phyloP scores from a whole-genome alignment of 2,113 vertebrate genomes.

The Coptodon rendalli region DNA sequence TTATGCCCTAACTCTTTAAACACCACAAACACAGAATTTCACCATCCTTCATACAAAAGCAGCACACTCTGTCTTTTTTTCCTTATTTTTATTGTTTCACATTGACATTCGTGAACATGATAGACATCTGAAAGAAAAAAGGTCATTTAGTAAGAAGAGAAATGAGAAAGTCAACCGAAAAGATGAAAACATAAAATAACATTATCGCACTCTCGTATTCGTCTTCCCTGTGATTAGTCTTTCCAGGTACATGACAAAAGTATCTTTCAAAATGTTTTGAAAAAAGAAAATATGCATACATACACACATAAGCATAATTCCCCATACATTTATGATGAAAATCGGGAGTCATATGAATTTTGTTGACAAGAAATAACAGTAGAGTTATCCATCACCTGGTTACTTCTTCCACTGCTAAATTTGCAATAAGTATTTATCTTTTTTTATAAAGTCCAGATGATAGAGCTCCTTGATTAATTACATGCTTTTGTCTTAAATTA shows the following conservation, averaged over 20 bases:
- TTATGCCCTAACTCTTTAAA: not conserved
- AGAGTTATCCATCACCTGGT: not conserved
- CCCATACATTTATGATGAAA: not conserved
- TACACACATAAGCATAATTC: not conserved
- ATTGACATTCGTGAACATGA: not conserved
- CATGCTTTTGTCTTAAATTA: not conserved
- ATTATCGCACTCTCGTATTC: accelerated
- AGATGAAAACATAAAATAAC: not conserved
- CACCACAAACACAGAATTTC: not conserved
- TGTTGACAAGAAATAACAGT: not conserved
- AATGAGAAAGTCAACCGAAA: not conserved
- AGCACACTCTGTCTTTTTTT: not conserved
- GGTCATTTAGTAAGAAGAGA: not conserved
- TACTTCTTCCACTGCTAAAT: not conserved
- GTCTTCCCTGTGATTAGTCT: not conserved
- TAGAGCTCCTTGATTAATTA: not conserved
- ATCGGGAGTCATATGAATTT: not conserved
- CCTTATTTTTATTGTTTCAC: not conserved
- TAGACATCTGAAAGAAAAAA: not conserved
- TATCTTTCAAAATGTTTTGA: not conserved
- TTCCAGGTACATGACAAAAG: not conserved
- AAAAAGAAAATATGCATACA: not conserved
- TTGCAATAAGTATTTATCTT: not conserved
- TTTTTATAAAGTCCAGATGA: not conserved
- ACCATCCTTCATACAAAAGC: not conserved